These are phyloP conservation scores for Cryptophagus acutangulus DNA, from an alignment of 2,888 invertebrate genomes.

Conservation along the genomic window DNA sequence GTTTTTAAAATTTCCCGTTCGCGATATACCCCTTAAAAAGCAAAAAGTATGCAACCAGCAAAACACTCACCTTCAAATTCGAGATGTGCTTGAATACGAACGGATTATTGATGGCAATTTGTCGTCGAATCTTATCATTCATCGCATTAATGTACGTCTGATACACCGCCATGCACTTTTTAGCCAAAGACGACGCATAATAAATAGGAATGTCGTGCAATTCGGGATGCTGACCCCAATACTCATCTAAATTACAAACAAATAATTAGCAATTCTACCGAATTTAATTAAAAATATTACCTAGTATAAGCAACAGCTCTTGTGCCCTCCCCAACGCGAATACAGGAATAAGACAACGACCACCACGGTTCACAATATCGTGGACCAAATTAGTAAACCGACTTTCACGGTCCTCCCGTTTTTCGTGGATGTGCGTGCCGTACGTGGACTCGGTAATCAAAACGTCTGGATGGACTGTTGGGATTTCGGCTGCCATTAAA, in stretches of 20 bases:
- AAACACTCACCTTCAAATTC: conserved; percentile 67
- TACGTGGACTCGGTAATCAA: conserved; percentile 96
- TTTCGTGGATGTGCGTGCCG: conserved; percentile 98
- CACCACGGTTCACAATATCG: conserved; percentile 95
- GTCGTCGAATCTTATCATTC: conserved; percentile 94
- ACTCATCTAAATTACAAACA: conserved; percentile 77
- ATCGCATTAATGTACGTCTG: conserved; percentile 99
- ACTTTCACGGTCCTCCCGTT: conserved; percentile 91
- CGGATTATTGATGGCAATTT: conserved; percentile 97
- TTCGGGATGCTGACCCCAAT: conserved; percentile 95
- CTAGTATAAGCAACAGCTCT: conserved; percentile 82
- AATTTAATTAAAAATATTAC: conserved; percentile 16
- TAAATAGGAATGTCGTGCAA: conserved; percentile 98
- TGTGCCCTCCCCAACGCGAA: conserved; percentile 98
- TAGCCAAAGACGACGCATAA: conserved; percentile 97
- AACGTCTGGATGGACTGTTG: conserved; percentile 92
- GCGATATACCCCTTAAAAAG: too few species aligned
- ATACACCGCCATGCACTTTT: conserved; percentile 99
- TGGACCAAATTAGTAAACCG: conserved; percentile 90
- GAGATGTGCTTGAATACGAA: conserved; percentile 98
- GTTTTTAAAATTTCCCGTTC: too few species aligned
- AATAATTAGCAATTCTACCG: conserved; percentile 6
- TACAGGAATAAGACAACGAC: conserved; percentile 95
- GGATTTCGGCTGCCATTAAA: conserved; percentile 99
- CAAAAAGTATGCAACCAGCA: neutral